phyloP scores from a whole-genome alignment of 2,113 vertebrate genomes.

The Ailuropoda melanoleuca region DNA sequence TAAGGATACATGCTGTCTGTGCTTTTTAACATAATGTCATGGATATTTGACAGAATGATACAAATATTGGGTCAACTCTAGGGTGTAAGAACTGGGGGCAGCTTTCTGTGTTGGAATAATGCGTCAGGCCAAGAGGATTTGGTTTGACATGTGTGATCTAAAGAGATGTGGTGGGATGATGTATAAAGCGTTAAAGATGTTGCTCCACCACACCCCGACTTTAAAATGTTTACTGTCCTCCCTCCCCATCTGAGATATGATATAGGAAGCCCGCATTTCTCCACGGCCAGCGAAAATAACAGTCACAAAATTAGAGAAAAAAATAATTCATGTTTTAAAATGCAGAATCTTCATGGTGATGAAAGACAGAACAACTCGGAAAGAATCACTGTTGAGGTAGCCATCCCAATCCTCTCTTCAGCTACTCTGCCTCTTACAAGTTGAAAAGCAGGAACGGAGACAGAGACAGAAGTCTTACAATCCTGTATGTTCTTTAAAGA shows the following conservation, averaged over 20 bases:
- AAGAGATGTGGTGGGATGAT: neutral
- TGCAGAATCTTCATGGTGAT: neutral
- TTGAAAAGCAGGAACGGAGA: neutral
- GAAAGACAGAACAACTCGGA: neutral
- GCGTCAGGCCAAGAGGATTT: neutral
- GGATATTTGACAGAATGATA: neutral
- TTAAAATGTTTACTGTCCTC: neutral
- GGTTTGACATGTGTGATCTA: neutral
- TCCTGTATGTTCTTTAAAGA: neutral
- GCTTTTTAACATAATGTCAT: neutral
- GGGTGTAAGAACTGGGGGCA: neutral
- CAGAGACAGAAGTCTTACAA: neutral
- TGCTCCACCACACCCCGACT: too few relatives aligned
- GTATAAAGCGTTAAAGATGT: neutral
- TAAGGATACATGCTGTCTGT: neutral
- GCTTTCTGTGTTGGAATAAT: neutral
- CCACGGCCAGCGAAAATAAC: neutral
- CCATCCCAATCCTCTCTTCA: neutral
- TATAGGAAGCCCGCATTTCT: neutral
- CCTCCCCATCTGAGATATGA: neutral
- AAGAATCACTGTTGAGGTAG: neutral
- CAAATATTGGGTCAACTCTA: neutral
- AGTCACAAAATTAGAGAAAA: neutral
- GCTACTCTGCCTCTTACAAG: neutral
- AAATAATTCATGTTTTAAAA: neutral